Conservation (phyloP, 92 coral and sea anemone genomes). For the Virgularia gustaviana region DNA sequence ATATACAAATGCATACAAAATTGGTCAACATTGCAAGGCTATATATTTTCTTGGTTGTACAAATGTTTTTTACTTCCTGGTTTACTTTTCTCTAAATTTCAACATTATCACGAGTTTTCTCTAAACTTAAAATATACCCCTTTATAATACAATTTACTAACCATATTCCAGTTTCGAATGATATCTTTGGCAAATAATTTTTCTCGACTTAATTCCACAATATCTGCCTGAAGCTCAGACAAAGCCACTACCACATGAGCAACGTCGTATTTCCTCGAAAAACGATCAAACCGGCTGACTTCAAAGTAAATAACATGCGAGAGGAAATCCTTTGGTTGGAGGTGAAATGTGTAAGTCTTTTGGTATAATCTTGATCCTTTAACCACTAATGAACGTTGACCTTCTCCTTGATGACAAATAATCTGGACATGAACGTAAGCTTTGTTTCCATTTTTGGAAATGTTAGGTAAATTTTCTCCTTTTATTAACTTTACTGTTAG, state of each 20-base stretch:
- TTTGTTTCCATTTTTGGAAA: slow-evolving; percentile 64
- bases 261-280: slow-evolving; percentile 65
- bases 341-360: slow-evolving; percentile 62
- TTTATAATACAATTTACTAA: no score
- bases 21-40: neutral
- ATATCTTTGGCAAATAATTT: slow-evolving; percentile 8
- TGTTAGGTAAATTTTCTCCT: slow-evolving; percentile 88
- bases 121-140: no score
- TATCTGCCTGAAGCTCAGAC: slow-evolving; percentile 92
- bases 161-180: neutral
- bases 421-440: slow-evolving; percentile 89
- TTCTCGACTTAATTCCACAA: slow-evolving; percentile 79
- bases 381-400: neutral
- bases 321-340: slow-evolving; percentile 66
- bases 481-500: slow-evolving; percentile 79
- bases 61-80: no score
- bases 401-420: slow-evolving; percentile 56
- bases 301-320: slow-evolving; percentile 76
- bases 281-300: slow-evolving; percentile 91
- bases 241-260: slow-evolving; percentile 84
- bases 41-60: neutral
- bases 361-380: slow-evolving; percentile 8
- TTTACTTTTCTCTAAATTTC: no score
- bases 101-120: no score
- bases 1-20: no score